Conservation (phyloP, 2,888 invertebrate genomes). For the Agapostemon virescens region DNA sequence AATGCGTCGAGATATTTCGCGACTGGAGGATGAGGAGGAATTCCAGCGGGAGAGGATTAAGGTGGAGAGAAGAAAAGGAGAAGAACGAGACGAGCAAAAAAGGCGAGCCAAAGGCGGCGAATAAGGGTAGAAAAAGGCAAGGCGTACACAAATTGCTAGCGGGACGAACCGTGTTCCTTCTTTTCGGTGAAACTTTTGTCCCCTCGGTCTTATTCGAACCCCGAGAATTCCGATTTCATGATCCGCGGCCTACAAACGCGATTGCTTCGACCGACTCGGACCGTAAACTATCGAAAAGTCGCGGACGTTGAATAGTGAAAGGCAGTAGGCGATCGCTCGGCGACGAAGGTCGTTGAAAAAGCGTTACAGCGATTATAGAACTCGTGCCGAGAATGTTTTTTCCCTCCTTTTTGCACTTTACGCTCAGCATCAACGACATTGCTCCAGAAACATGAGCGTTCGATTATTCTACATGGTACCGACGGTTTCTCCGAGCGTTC, state of each 20-base stretch:
- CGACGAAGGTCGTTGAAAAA: conserved; percentile 41
- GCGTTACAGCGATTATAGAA: conserved; percentile 27
- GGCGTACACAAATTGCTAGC: conserved; percentile 66
- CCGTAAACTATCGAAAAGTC: conserved; percentile 31
- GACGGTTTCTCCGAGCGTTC: background rate
- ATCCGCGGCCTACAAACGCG: background rate
- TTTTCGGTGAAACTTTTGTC: conserved; percentile 36
- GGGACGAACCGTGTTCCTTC: conserved; percentile 55
- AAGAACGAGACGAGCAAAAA: conserved; percentile 47
- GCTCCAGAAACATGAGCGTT: background rate
- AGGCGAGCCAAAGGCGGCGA: conserved; percentile 53
- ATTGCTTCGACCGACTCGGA: conserved; percentile 19
- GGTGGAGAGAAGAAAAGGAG: conserved; percentile 39
- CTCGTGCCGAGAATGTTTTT: conserved; percentile 23
- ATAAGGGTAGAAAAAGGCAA: conserved; percentile 31
- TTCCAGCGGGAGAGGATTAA: conserved; percentile 58
- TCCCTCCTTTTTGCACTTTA: background rate
- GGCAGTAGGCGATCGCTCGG: conserved; percentile 31
- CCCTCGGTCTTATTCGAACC: conserved; percentile 16
- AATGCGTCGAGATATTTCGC: conserved; percentile 72
- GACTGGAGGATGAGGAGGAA: conserved; percentile 58
- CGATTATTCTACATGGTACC: background rate
- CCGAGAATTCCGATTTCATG: conserved; percentile 25
- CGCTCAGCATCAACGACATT: background rate
- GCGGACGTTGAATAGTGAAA: conserved; percentile 44